Base-by-base conservation (phyloP, 2,113 vertebrate species). In the Mustela nigripes region DNA sequence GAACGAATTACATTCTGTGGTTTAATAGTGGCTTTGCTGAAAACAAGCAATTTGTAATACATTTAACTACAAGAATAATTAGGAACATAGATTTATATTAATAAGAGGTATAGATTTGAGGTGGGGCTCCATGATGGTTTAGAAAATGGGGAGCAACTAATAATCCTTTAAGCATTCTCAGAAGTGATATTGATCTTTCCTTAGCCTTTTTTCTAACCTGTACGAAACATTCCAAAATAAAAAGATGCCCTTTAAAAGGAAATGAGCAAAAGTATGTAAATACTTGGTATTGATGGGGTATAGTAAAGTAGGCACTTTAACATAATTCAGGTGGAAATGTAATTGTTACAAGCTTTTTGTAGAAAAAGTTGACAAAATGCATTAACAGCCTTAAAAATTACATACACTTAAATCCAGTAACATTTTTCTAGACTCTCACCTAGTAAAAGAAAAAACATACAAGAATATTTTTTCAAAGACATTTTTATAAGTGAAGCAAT, bases 11-110 rank as follows among this genome's bases (percentile, higher is more conserved):
- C 71, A 81, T 56, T 85, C 78, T 85, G 80, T 93, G 86, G 12
- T 58, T 95, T 95, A 95, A 88, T 76, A 79, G 76, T 60, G 36
- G 65, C 67, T 94, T 96, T 96, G 36, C 53, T 82, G 80, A 95
- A 97, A 91, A 89, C 24, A 96, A 97, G 60, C 26, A 91, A 79
- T 81, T 92, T 80, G 79, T 85, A 89, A 91, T 94, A 56, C 21
- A 93, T 87, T 96, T 94, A 89, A 78, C 53, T 91, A 24, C 12
- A 79, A 65, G n/a, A 95, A 80, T 91, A 84, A 95, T 97, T 82
- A 87, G 24, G 60, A 89, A 31, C 88, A 50, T 91, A 48, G 19
- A 89, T 95, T 94, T 94, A 67, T 78, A 97, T 84, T 92, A 91
- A 71, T 56, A 60, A 9, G 18, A 94, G 7, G 56, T 89, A 82